Percentiles rank a stretch among this genome's conserved stretches.
These are phyloP conservation scores for Carposina sasakii DNA, from an alignment of 1,140 invertebrate genomes.

Conservation along the genomic window DNA sequence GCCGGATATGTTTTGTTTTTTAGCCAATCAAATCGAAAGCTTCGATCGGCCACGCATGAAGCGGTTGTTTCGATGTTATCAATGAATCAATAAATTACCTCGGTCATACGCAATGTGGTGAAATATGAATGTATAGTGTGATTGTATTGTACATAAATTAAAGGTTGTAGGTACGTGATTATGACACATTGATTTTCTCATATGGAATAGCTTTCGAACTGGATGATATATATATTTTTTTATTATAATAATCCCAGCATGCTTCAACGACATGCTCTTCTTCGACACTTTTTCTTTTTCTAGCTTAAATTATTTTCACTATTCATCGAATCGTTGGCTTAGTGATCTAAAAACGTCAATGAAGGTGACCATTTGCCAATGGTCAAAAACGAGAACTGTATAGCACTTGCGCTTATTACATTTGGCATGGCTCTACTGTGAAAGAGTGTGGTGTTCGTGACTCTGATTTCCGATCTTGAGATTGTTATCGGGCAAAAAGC, in stretches of 20 bases:
- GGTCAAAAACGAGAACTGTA: no score
- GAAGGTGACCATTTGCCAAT: conserved; percentile 27
- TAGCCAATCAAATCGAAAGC: no score
- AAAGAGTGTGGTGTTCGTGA: conserved; percentile 41
- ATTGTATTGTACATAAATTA: no score
- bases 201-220: no score
- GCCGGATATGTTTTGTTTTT: no score
- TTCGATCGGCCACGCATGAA: background rate
- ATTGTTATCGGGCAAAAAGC: conserved; percentile 37
- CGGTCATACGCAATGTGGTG: background rate
- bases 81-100: background rate
- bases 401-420: conserved; percentile 47
- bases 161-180: no score
- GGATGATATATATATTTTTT: no score
- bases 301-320: conserved; percentile 14
- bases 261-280: no score
- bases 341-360: conserved; percentile 38
- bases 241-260: no score
- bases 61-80: background rate
- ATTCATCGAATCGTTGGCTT: conserved; percentile 27
- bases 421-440: conserved; percentile 37
- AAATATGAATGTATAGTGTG: background rate
- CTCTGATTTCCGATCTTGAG: conserved; percentile 43
- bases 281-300: no score
- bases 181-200: no score